Evolutionary conservation across 2,888 invertebrate species (phyloP).

Genomic region (Acanthacorydalis orientalis): DNA sequence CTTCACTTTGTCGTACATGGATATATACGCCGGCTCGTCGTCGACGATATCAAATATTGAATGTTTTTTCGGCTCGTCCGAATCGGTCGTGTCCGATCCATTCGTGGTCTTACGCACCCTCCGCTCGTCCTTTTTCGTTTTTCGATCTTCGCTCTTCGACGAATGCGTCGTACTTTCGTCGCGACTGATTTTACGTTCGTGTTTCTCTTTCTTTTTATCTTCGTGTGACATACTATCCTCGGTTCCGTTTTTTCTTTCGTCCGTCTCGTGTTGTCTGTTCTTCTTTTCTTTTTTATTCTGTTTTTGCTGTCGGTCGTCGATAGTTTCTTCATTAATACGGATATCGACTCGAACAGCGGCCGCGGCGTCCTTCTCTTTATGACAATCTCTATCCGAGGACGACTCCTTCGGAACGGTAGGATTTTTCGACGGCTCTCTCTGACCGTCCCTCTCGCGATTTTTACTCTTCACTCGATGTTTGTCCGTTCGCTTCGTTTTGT

Average conservation of each 20-base stretch:
- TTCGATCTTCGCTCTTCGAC: slow-evolving; percentile 2
- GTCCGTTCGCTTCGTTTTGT: slow-evolving; percentile 16
- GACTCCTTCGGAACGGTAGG: slow-evolving; percentile 16
- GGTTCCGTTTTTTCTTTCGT: slow-evolving; percentile 28
- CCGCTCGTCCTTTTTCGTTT: slow-evolving; percentile 16
- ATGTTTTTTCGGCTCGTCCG: slow-evolving; percentile 73
- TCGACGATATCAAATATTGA: slow-evolving; percentile 82
- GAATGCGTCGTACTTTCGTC: slow-evolving; percentile 23
- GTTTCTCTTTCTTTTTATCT: slow-evolving; percentile 11
- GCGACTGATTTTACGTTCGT: slow-evolving; percentile 29
- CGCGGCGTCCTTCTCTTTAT: slow-evolving; percentile 37
- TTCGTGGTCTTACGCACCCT: slow-evolving; percentile 27
- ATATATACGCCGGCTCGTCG: slow-evolving; percentile 80
- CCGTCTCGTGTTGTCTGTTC: slow-evolving; percentile 26
- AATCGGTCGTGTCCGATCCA: slow-evolving; percentile 52
- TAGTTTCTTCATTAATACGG: slow-evolving; percentile 40
- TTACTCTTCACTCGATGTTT: slow-evolving; percentile 3
- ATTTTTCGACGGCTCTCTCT: slow-evolving; percentile 13
- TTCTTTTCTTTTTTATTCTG: slow-evolving; percentile 31
- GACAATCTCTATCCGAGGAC: slow-evolving; percentile 38
- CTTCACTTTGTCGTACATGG: slow-evolving; percentile 96
- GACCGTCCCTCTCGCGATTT: slow-evolving; percentile 13
- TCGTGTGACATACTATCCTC: slow-evolving; percentile 21
- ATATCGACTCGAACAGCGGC: slow-evolving; percentile 17
- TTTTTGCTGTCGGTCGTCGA: slow-evolving; percentile 28